Evolutionary conservation across 2,113 vertebrate species (phyloP).

Genomic region (Pachypanchax playfairii): DNA sequence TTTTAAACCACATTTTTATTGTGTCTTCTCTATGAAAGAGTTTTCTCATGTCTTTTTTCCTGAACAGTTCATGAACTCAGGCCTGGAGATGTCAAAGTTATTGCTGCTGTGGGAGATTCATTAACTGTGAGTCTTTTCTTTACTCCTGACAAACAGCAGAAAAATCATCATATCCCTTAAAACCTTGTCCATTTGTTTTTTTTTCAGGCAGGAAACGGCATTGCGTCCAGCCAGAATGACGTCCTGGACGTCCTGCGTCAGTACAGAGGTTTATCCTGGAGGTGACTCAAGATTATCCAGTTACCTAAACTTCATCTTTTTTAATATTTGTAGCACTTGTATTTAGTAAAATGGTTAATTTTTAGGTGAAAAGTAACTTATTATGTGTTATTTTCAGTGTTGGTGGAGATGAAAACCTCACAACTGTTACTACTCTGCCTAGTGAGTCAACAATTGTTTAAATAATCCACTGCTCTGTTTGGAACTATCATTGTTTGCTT

Average conservation of each 20-base stretch:
- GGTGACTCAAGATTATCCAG: slow-evolving; percentile 74
- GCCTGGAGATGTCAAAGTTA: slow-evolving; percentile 86
- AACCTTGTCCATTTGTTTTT: neutral
- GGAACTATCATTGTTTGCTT: neutral
- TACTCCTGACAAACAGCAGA: neutral
- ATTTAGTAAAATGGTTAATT: neutral
- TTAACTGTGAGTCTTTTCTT: slow-evolving; percentile 82
- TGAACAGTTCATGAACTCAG: slow-evolving; percentile 85
- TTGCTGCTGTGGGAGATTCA: slow-evolving; percentile 91
- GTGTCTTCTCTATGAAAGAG: no score
- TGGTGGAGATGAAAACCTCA: slow-evolving; percentile 86
- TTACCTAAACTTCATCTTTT: neutral
- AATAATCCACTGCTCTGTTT: neutral
- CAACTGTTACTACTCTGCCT: slow-evolving; percentile 86
- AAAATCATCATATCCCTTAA: neutral
- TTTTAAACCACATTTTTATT: neutral
- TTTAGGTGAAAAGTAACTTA: neutral
- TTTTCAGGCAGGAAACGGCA: slow-evolving; percentile 88
- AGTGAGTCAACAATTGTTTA: slow-evolving; percentile 81
- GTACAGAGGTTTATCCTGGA: slow-evolving; percentile 91
- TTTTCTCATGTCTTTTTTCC: slow-evolving; percentile 29
- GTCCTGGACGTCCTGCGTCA: slow-evolving; percentile 78
- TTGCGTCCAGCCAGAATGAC: slow-evolving; percentile 72
- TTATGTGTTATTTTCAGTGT: slow-evolving; percentile 77
- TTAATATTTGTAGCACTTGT: neutral